Percentiles rank a stretch among this genome's conserved stretches.
These are phyloP conservation scores for Nyctereutes procyonoides DNA, from an alignment of 2,113 vertebrate species.

Conservation along the genomic window DNA sequence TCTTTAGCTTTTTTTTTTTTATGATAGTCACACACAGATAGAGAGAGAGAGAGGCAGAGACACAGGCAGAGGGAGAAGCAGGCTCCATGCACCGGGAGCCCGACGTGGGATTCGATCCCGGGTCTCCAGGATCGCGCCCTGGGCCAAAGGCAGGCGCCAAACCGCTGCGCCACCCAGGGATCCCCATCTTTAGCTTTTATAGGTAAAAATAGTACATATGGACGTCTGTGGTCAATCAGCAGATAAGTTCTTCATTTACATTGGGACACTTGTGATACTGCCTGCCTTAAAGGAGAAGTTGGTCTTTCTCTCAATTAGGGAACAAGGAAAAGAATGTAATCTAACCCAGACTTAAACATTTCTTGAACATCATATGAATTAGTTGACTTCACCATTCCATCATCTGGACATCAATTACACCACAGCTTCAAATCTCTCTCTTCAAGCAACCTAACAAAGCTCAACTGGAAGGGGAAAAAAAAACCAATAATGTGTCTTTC, in stretches of 20 bases:
- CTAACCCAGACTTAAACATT: constrained; percentile 50
- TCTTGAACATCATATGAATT: constrained; percentile 32
- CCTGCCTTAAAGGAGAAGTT: constrained; percentile 28
- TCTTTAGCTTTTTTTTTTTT: constrained; percentile 39
- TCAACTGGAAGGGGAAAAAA: constrained; percentile 46
- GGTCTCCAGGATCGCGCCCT: too few relatives aligned
- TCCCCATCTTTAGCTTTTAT: not conserved
- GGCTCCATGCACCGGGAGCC: too few relatives aligned
- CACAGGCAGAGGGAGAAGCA: too few relatives aligned
- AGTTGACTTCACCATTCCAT: not conserved
- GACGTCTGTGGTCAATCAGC: not conserved
- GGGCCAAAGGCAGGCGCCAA: too few relatives aligned
- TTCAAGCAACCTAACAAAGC: constrained; percentile 55
- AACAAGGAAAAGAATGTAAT: constrained; percentile 40
- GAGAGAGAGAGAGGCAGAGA: too few relatives aligned
- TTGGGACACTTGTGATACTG: not conserved
- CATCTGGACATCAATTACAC: not conserved
- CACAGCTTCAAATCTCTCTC: constrained; percentile 29
- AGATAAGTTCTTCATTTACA: constrained; percentile 24
- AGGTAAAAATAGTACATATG: constrained; percentile 6
- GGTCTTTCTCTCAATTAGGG: constrained; percentile 44
- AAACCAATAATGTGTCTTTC: constrained; percentile 36
- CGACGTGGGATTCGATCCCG: too few relatives aligned
- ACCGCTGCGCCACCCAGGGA: too few relatives aligned
- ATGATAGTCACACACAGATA: too few relatives aligned